phyloP scores from a whole-genome alignment of 2,113 vertebrate genomes.

The Hippopotamus amphibius region DNA sequence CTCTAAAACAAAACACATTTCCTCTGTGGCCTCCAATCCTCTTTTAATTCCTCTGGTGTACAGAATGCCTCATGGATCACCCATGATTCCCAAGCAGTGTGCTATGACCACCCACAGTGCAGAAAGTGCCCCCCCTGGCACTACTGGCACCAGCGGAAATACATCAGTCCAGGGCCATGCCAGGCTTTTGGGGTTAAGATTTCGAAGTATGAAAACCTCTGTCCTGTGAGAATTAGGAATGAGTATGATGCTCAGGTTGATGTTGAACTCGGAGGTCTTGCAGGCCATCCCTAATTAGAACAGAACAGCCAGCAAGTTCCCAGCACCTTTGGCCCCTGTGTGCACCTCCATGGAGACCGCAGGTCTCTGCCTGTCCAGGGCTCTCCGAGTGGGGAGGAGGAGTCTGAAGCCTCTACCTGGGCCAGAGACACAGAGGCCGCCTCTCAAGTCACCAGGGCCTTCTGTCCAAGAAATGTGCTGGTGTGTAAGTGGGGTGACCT shows the following conservation, averaged over 20 bases:
- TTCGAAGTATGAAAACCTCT: neutral
- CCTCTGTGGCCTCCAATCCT: neutral
- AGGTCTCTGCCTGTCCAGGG: neutral
- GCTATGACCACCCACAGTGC: fast-evolving
- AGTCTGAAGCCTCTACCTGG: neutral
- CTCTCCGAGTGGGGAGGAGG: neutral
- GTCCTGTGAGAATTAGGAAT: neutral
- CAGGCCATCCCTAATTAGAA: neutral
- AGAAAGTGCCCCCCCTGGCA: too few relatives aligned
- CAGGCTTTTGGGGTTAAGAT: neutral
- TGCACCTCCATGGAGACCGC: neutral
- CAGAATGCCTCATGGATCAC: fast-evolving
- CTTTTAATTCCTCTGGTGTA: neutral
- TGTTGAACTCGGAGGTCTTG: neutral
- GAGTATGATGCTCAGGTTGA: too few relatives aligned
- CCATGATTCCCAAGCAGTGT: neutral
- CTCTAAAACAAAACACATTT: neutral
- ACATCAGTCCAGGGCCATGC: fast-evolving
- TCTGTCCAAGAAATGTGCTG: neutral
- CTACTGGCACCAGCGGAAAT: fast-evolving
- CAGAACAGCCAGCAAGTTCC: neutral
- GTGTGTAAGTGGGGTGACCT: neutral
- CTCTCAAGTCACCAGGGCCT: neutral
- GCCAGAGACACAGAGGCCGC: fast-evolving
- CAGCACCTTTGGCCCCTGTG: fast-evolving